Conservation (phyloP, 2,888 invertebrate genomes). For the Chrysolina haemoptera region DNA sequence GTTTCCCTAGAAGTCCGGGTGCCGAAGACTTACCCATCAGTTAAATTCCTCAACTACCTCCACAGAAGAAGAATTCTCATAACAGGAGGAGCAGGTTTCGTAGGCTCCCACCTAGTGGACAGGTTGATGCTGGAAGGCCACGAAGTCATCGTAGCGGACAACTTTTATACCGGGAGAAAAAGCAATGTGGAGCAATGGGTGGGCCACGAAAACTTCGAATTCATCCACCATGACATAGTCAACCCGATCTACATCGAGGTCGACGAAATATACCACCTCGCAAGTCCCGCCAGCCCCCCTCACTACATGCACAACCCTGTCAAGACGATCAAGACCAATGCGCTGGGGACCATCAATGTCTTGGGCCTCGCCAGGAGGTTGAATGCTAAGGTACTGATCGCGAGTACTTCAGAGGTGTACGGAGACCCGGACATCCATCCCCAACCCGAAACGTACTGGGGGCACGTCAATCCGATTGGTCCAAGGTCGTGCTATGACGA, state of each 20-base stretch:
- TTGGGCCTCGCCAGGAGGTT: conserved; percentile 93
- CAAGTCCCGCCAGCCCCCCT: conserved; percentile 98
- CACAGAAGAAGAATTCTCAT: conserved; percentile 94
- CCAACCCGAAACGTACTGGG: conserved; percentile 98
- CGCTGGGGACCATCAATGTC: conserved; percentile 95
- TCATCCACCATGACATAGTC: conserved; percentile 99
- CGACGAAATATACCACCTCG: conserved; percentile 97
- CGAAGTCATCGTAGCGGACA: conserved; percentile 97
- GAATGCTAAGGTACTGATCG: conserved; percentile 93
- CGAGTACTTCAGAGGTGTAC: conserved; percentile 99
- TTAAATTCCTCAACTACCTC: conserved; percentile 92
- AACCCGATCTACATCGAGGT: conserved; percentile 98
- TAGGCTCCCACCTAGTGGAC: conserved; percentile 99
- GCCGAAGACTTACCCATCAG: conserved; percentile 90
- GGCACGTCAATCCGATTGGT: conserved; percentile 98
- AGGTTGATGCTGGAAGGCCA: conserved; percentile 95
- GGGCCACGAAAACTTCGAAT: conserved; percentile 98
- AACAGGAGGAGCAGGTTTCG: conserved; percentile 98
- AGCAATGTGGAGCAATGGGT: conserved; percentile 99
- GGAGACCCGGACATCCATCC: conserved; percentile 99
- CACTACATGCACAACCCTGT: conserved; percentile 99
- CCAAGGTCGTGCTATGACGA: conserved; percentile 99
- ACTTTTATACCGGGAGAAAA: conserved; percentile 98
- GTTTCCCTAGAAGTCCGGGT: conserved; percentile 80
- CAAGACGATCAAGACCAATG: conserved; percentile 99